Base-by-base conservation (phyloP, 2,797 vertebrate species). In the Tapera naevia region DNA sequence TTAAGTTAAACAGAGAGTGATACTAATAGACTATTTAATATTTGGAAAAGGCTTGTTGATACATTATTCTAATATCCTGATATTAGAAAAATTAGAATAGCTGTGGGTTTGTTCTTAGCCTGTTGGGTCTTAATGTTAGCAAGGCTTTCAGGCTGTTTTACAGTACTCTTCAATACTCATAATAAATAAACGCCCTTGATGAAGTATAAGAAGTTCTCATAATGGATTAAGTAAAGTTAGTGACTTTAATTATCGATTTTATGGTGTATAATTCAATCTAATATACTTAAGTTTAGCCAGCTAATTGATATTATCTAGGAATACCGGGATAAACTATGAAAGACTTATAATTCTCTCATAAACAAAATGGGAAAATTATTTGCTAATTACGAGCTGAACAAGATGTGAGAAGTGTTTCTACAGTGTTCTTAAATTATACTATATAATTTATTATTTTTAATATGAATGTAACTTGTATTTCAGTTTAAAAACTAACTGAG, bases 201-300 rank as follows among this genome's bases (percentile, higher is more conserved):
- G 41, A 83, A 88, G 28, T 72, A 22, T 79, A 91, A 86, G 62
- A 37, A 66, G 88, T 94, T 62, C 23, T 82, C 4, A 4, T 74
- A 71, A 22, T 86, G 51, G 61, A 54, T 86, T 92, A 91, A 95
- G 87, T 79, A 87, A 65, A 7, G 83, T 74, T 80, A 57, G 9
- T 80, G 79, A 85, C 28, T 74, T 91, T 78, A 89, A 74, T 91
- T 80, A 61, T 80, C 85, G 65, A 89, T 91, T 92, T 89, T 87
- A 62, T 43, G 78, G 12, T 33, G 67, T 67, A 80, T 91, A 67
- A 86, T 61, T 94, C 72, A 86, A 82, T 64, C 25, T 53, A 69
- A 69, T 80, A 70, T 39, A 35, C 62, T 69, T 86, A 46, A 69
- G 76, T 16, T 56, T 62, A 82, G 43, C 82, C 43, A 70, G n/a